Evolutionary conservation across 1,140 invertebrate species (phyloP), one percentile per base, ranked within the genome.

Genomic region (Daktulosphaira vitifoliae): DNA sequence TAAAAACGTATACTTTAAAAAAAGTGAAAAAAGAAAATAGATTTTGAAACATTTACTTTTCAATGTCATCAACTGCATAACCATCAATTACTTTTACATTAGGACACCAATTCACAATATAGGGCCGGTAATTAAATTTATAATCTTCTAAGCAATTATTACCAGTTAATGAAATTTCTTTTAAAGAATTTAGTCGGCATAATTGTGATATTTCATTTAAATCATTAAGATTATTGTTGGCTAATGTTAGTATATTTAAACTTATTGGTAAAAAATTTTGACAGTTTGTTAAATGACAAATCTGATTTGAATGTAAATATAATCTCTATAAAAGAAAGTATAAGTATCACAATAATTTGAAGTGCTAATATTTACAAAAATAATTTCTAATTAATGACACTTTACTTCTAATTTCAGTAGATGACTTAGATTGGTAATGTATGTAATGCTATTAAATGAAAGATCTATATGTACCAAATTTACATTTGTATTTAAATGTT

Each of bases 51-150:
- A 66, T 9, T 46, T 79, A 90, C 88, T 87, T 89, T 81, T 96
- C 92, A 71, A 92, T 87, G 48, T 90, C 87, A 74, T 88, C 86
- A 52, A 95, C 87, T 56, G 87, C 81, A 76, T 86, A 90, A 39
- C 90, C 91, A 78, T 96, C 92, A 46, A 96, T 85, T 15, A 87
- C 82, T 74, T 88, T 87, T 3, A 95, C 81, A 73, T 82, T 87
- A 80, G 90, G 83, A 75, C 90, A 90, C 91, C 92, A 95, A 77
- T 94, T 95, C 64, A 94, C 82, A 66, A 94, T 81, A 80, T 90
- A 95, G 44, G 92, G 91, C 67, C 92, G 82, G 77, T 93, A 92
- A 75, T 94, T 89, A 78, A 93, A 93, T 33, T 85, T 64, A 26
- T 64, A 53, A 77, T 83, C 81, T 62, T 80, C 79, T 46, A 90